A percentile compares a stretch with the other conserved stretches of the same genome.
Conservation (phyloP, 2,113 vertebrate genomes). For the Indicator maculatus region DNA sequence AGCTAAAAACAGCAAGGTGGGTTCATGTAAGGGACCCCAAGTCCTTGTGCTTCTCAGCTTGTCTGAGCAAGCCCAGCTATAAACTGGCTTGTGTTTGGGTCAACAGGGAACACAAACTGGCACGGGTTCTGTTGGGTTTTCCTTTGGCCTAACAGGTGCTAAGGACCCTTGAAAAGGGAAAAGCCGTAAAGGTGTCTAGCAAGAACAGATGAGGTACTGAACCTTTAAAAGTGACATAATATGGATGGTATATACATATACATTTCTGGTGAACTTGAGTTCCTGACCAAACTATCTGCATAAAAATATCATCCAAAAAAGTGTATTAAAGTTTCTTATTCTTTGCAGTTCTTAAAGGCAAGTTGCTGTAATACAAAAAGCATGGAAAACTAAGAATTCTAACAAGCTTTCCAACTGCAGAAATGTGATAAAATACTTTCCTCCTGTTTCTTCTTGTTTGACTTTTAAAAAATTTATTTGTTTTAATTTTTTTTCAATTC, state of each 20-base stretch:
- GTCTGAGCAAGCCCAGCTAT: not conserved
- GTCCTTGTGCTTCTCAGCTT: not conserved
- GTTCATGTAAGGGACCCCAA: not conserved
- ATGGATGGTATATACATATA: fast-evolving
- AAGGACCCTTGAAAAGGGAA: not conserved
- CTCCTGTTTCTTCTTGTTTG: not conserved
- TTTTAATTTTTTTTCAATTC: not conserved
- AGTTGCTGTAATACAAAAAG: not conserved
- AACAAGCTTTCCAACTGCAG: not conserved
- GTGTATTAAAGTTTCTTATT: not conserved
- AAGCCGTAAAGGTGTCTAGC: not conserved
- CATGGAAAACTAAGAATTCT: not conserved
- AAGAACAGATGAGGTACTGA: not conserved
- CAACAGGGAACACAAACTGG: not conserved
- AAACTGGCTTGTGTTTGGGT: not conserved
- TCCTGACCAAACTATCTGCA: not conserved
- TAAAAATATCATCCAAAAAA: not conserved
- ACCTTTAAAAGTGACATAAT: not conserved
- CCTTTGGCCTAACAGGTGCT: not conserved
- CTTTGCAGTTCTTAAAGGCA: not conserved
- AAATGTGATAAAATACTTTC: not conserved
- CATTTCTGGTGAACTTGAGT: not conserved
- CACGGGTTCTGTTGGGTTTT: not conserved
- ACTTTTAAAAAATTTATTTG: not conserved
- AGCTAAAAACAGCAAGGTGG: not conserved